Evolutionary conservation across 2,888 invertebrate genomes (phyloP).

Genomic region (Eudemis profundana): DNA sequence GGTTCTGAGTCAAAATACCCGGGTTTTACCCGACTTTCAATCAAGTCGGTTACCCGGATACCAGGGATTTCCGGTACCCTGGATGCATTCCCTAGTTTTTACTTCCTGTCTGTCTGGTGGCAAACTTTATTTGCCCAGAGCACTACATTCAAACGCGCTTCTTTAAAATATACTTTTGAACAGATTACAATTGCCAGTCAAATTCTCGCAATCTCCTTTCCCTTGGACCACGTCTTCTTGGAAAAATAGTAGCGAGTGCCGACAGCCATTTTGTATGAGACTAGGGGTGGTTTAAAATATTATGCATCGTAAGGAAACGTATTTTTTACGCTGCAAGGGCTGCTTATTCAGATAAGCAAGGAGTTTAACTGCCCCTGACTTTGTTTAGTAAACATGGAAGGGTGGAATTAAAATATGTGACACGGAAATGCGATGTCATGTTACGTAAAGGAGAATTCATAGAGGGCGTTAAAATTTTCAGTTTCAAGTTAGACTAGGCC

Average conservation of each 20-base stretch:
- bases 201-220: conserved; percentile 32
- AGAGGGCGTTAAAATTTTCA: too few relatives aligned
- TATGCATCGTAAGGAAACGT: conserved; percentile 75
- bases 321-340: conserved; percentile 67
- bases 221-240: conserved; percentile 57
- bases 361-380: conserved; percentile 35
- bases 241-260: conserved; percentile 81
- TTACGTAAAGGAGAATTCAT: not conserved
- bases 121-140: not conserved
- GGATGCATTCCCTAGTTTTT: too few relatives aligned
- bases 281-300: conserved; percentile 82
- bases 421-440: not conserved
- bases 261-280: conserved; percentile 82
- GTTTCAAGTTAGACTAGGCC: too few relatives aligned
- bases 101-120: too few relatives aligned
- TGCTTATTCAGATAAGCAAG: conserved; percentile 52
- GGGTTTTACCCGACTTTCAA: too few relatives aligned
- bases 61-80: too few relatives aligned
- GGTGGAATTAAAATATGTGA: conserved; percentile 14
- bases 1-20: too few relatives aligned
- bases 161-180: too few relatives aligned
- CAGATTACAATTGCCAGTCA: not conserved
- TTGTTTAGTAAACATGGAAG: conserved; percentile 37
- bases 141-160: too few relatives aligned
- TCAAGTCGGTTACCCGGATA: too few relatives aligned